phyloP scores from a whole-genome alignment of 2,113 vertebrate species.

The Merops nubicus region DNA sequence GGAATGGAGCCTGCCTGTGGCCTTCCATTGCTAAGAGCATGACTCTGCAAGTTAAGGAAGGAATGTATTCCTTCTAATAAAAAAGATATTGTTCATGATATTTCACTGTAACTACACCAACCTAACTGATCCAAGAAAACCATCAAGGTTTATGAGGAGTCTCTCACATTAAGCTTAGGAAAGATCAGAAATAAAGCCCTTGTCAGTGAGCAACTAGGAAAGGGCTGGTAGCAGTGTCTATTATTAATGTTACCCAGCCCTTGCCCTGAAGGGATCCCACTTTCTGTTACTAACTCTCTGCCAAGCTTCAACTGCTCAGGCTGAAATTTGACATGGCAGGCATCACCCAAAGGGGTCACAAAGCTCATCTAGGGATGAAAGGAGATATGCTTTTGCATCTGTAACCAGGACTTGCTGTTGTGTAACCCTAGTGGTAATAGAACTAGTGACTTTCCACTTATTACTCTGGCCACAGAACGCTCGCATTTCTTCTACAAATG shows the following conservation, averaged over 20 bases:
- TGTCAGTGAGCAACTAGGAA: neutral
- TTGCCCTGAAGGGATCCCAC: constrained; percentile 1
- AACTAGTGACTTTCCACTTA: neutral
- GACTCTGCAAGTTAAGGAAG: neutral
- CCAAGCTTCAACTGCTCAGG: constrained; percentile 1
- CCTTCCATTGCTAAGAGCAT: neutral
- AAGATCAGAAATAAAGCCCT: neutral
- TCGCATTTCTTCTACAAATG: neutral
- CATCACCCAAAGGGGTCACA: neutral
- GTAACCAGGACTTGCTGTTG: neutral
- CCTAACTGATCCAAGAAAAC: neutral
- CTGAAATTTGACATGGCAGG: constrained; percentile 25
- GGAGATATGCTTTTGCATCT: neutral
- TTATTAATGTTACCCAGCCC: constrained; percentile 5
- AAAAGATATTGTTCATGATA: neutral
- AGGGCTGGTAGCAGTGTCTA: neutral
- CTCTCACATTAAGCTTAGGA: neutral
- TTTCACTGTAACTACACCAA: neutral
- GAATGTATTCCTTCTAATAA: neutral
- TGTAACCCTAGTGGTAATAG: neutral
- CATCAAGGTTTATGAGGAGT: neutral
- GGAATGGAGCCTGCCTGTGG: neutral
- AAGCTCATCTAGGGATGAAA: neutral
- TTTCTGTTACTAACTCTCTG: constrained; percentile 7
- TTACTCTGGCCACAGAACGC: neutral